Conservation (phyloP, 2,797 vertebrate species). For the Lophius americanus region DNA sequence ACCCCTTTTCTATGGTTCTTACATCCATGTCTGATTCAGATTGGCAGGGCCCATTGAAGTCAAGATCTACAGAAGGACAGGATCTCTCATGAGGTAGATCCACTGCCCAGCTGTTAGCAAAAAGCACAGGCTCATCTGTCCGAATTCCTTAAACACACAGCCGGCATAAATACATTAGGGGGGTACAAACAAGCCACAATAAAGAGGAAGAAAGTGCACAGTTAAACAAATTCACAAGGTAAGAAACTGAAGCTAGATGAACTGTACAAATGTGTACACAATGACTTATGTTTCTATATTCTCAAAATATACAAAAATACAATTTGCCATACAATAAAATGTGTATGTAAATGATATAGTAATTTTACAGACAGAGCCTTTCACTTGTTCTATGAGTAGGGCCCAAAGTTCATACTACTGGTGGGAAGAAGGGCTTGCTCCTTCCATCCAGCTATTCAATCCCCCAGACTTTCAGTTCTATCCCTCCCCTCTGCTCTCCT, state of each 20-base stretch:
- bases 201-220: too few relatives aligned
- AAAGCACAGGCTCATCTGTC: constrained; percentile 90
- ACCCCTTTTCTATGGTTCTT: constrained; percentile 54
- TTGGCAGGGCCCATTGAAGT: constrained; percentile 92
- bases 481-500: constrained; percentile 40
- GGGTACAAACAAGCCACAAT: constrained; percentile 22
- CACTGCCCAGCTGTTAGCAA: constrained; percentile 94
- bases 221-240: too few relatives aligned
- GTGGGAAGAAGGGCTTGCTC: constrained; percentile 55
- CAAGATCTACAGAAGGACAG: constrained; percentile 86
- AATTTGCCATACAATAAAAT: too few relatives aligned
- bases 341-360: too few relatives aligned
- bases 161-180: constrained; percentile 10
- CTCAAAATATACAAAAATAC: too few relatives aligned
- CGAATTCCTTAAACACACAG: constrained; percentile 70
- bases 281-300: too few relatives aligned
- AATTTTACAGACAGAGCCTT: too few relatives aligned
- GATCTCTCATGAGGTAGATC: constrained; percentile 83
- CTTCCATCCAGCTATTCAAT: constrained; percentile 60
- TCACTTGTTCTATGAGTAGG: too few relatives aligned
- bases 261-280: too few relatives aligned
- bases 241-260: too few relatives aligned
- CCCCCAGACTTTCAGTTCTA: constrained; percentile 41
- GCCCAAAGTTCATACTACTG: constrained; percentile 60
- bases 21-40: constrained; percentile 91